Percentiles rank a stretch among this genome's conserved stretches.
Conservation (phyloP, 1,140 invertebrate genomes). For the Agrypnia vestita region DNA sequence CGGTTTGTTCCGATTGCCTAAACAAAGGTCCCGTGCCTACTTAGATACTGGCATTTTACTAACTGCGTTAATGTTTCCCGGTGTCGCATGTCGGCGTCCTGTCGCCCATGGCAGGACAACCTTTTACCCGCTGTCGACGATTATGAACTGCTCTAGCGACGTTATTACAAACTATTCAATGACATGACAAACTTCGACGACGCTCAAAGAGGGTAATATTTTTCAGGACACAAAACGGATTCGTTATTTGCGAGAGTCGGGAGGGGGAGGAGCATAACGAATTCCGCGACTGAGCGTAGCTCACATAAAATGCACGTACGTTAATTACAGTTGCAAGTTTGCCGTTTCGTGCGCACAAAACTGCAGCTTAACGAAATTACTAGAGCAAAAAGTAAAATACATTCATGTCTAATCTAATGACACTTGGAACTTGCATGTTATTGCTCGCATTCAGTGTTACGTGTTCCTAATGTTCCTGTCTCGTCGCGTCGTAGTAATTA, state of each 20-base stretch:
- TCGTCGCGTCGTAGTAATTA: background rate
- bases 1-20: background rate
- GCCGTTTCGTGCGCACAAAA: conserved; percentile 36
- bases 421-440: background rate
- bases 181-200: conserved; percentile 3
- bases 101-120: no score
- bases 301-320: conserved; percentile 37
- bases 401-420: conserved; percentile 37
- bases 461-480: background rate
- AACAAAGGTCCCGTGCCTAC: no score
- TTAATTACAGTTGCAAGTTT: conserved; percentile 42
- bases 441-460: background rate
- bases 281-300: conserved; percentile 9
- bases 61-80: no score
- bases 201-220: background rate
- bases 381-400: conserved; percentile 31
- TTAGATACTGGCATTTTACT: no score
- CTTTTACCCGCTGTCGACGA: no score
- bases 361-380: conserved; percentile 42
- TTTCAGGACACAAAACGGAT: conserved; percentile 19
- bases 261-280: conserved; percentile 7
- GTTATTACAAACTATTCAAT: background rate
- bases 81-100: no score
- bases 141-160: no score
- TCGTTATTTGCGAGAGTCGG: background rate